phyloP scores from a whole-genome alignment of 1,140 invertebrate species.

The Eriocheir sinensis region DNA sequence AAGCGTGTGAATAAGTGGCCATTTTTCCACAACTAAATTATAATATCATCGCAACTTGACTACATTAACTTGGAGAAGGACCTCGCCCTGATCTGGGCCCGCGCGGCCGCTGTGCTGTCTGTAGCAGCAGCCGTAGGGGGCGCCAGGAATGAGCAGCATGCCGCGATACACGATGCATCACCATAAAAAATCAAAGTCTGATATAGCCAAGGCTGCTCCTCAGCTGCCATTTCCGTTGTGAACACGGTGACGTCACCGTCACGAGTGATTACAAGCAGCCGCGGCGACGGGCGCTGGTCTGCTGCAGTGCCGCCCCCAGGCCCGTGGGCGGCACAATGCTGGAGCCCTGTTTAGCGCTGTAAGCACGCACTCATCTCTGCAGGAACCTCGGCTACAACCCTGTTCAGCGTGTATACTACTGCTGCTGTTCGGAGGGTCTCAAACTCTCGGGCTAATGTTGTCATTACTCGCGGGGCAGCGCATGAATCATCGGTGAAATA shows the following conservation, averaged over 20 bases:
- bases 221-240: conserved; percentile 20
- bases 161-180: background rate
- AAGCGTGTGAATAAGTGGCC: too few species aligned
- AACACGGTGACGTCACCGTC: background rate
- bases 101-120: too few species aligned
- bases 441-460: too few species aligned
- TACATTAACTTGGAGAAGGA: too few species aligned
- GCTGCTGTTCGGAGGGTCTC: too few species aligned
- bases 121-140: background rate
- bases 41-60: too few species aligned
- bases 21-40: too few species aligned
- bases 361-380: background rate
- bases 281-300: background rate
- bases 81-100: too few species aligned
- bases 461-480: too few species aligned
- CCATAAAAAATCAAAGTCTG: background rate
- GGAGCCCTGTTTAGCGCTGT: background rate
- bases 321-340: background rate
- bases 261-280: too few species aligned
- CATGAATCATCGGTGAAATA: too few species aligned
- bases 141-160: background rate
- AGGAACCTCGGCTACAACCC: background rate
- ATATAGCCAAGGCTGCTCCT: background rate
- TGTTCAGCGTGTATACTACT: background rate
- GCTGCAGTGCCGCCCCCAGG: background rate